phyloP scores from a whole-genome alignment of 2,797 vertebrate species.

The Syncerus caffer region DNA sequence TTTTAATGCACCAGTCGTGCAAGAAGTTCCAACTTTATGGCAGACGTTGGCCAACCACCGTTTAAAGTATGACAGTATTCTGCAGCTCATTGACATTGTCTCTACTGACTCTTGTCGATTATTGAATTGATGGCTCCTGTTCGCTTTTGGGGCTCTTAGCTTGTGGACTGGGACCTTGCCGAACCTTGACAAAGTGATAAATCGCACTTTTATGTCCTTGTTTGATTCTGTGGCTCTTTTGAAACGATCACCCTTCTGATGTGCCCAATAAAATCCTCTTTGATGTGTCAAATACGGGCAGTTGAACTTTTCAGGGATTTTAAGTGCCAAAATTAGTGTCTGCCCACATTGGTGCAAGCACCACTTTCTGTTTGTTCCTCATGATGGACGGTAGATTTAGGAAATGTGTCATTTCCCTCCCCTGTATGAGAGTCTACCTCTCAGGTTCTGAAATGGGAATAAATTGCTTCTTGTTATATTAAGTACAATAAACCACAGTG shows the following conservation, averaged over 20 bases:
- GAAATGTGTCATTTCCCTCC: neutral
- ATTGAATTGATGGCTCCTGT: neutral
- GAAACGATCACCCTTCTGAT: neutral
- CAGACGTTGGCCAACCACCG: neutral
- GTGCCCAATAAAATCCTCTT: constrained; percentile 34
- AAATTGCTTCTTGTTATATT: neutral
- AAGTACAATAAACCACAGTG: neutral
- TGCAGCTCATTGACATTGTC: neutral
- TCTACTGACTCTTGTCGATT: neutral
- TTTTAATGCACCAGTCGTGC: neutral
- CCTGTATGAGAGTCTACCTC: neutral
- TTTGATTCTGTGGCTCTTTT: constrained; percentile 10
- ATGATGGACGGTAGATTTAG: neutral
- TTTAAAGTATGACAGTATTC: neutral
- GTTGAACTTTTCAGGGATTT: constrained; percentile 33
- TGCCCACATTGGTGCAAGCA: neutral
- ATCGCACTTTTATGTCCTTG: neutral
- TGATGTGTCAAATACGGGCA: constrained; percentile 27
- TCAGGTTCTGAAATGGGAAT: neutral
- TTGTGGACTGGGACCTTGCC: neutral
- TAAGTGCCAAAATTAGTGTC: neutral
- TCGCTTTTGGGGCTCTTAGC: neutral
- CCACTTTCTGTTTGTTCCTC: neutral
- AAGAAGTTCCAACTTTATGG: neutral
- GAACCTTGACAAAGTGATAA: constrained; percentile 38